Conservation (phyloP, 2,888 invertebrate genomes). For the Euclidia mi region DNA sequence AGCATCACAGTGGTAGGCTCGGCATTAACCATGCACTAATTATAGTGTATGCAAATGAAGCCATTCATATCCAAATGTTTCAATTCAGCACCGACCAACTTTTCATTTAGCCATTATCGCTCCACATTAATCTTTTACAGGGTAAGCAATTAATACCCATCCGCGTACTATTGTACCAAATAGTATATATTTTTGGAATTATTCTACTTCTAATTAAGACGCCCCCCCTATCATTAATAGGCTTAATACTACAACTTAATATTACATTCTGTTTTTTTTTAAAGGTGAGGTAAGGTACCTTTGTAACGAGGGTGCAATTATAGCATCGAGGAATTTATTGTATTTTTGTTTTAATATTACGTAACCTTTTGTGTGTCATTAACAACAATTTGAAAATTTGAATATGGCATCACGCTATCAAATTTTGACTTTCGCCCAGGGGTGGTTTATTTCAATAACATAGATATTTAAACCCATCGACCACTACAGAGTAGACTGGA, state of each 20-base stretch:
- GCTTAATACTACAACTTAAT: constrained; percentile 10
- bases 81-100: constrained; percentile 76
- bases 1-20: constrained; percentile 24
- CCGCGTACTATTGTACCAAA: constrained; percentile 35
- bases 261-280: constrained; percentile 9
- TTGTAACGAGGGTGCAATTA: constrained; percentile 2
- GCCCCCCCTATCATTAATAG: constrained; percentile 8
- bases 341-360: no score
- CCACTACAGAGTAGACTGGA: no score
- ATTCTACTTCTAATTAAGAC: constrained; percentile 19
- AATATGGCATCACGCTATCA: no score
- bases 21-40: constrained; percentile 79
- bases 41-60: constrained; percentile 83
- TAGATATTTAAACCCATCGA: no score
- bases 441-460: no score
- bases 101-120: constrained; percentile 81
- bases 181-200: constrained; percentile 31
- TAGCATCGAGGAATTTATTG: not conserved
- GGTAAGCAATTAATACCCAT: constrained; percentile 60
- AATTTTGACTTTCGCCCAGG: no score
- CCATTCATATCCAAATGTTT: constrained; percentile 82
- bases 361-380: no score
- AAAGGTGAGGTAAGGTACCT: constrained; percentile 3
- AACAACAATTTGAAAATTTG: no score
- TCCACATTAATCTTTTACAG: constrained; percentile 69